phyloP scores from a whole-genome alignment of 2,888 invertebrate species.

The Glyphotaelius pellucidus region DNA sequence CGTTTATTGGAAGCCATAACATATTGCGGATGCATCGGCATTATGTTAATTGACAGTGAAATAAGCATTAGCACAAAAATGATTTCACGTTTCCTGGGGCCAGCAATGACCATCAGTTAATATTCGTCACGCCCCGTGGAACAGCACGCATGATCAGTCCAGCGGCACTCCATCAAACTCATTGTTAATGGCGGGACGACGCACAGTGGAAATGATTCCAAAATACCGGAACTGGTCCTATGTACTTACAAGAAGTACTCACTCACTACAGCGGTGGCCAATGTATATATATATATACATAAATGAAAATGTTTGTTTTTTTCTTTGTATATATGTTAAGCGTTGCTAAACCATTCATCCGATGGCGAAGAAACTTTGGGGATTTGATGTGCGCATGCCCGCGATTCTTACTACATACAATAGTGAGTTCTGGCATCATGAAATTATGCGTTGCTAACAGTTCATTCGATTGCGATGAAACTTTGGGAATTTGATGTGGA shows the following conservation, averaged over 20 bases:
- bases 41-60: slow-evolving; percentile 2
- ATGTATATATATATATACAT: too few relatives aligned
- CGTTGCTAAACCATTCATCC: too few relatives aligned
- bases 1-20: not conserved
- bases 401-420: too few relatives aligned
- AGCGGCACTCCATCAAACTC: slow-evolving; percentile 27
- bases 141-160: slow-evolving; percentile 27
- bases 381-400: too few relatives aligned
- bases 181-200: not conserved
- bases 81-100: not conserved
- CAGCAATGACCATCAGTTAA: slow-evolving; percentile 13
- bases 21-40: not conserved
- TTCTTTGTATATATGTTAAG: too few relatives aligned
- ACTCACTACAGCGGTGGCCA: not conserved
- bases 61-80: not conserved
- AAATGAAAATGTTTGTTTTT: too few relatives aligned
- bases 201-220: not conserved
- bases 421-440: too few relatives aligned
- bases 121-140: slow-evolving; percentile 4
- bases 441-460: too few relatives aligned
- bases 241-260: not conserved
- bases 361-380: too few relatives aligned
- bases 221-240: not conserved
- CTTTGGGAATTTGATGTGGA: too few relatives aligned
- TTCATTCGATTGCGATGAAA: too few relatives aligned